Base-by-base conservation (phyloP, 2,888 invertebrate genomes). In the Agriotes lineatus region DNA sequence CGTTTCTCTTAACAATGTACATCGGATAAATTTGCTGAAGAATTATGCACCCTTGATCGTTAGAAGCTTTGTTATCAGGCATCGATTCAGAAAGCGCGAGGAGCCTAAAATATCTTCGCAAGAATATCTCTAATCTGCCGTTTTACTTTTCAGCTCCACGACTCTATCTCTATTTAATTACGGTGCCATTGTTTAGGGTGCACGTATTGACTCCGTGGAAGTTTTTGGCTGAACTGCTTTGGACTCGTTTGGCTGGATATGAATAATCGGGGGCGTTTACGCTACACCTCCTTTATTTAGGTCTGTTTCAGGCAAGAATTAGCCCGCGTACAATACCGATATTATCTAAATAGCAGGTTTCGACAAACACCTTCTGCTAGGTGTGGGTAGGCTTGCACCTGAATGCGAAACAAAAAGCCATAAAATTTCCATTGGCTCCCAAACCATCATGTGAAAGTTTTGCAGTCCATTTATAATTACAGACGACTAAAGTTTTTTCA, bases 11-110 rank as follows among this genome's bases (percentile, higher is more conserved):
- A 10, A 10, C n/a, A 48, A 22, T 48, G 12, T 22, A 22, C 48
- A 20, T 48, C 48, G 19, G 44, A 44, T 44, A 44, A 44, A 44
- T 20, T 44, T 44, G 18, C 20, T 4, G 19, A 44, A 44, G 44
- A 44, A 44, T 19, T 48, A 25, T 22, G 12, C 20, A 48, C 25
- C 22, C 22, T 3, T 12, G 48, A 48, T 48, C 12, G 48, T 48
- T 48, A 48, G n/a, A 22, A 22, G 48, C 48, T 48, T 48, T 48
- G 48, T 48, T 48, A 48, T 48, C 48, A 48, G 22, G 4, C 48
- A 48, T 48, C 48, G 48, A 48, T 48, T 48, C 48, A 22, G 48
- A 48, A 48, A 25, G 22, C 48, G 48, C 48, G 48, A 22, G 48
- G 22, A 12, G 22, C 22, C 48, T 5, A 12, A 48, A 48, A 48